Conservation (phyloP, 2,888 invertebrate genomes). For the Euplagia quadripunctaria region DNA sequence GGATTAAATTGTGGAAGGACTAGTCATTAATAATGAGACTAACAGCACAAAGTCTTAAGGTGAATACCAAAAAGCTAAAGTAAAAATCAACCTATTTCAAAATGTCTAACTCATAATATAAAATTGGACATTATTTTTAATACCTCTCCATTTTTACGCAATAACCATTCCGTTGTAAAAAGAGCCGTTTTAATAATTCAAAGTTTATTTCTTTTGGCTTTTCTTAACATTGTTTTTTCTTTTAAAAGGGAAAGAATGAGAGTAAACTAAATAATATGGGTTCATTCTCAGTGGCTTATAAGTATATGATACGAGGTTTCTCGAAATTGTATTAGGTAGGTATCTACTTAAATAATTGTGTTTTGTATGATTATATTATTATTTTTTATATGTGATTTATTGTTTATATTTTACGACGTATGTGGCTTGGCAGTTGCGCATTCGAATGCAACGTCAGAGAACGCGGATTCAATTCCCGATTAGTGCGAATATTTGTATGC, state of each 20-base stretch:
- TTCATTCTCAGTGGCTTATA: neutral
- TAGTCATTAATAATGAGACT: too few species aligned
- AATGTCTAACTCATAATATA: slow-evolving; percentile 20
- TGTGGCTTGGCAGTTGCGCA: neutral
- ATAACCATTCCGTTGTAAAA: slow-evolving; percentile 15
- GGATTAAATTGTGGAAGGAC: too few species aligned
- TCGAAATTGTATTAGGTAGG: neutral
- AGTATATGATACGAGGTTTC: neutral
- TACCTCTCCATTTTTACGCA: slow-evolving; percentile 20
- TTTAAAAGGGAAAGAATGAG: neutral
- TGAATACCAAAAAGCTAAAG: too few species aligned
- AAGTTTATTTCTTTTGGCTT: slow-evolving; percentile 4
- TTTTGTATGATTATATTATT: too few species aligned
- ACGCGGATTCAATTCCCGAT: too few species aligned
- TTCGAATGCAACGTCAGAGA: too few species aligned
- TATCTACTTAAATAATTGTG: too few species aligned
- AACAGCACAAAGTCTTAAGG: too few species aligned
- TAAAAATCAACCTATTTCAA: neutral
- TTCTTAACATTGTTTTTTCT: slow-evolving; percentile 4
- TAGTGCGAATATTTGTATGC: too few species aligned
- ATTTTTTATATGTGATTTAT: neutral
- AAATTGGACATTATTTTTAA: slow-evolving; percentile 38
- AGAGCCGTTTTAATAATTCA: slow-evolving; percentile 24
- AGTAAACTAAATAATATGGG: neutral
- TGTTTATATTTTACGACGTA: neutral